Base-by-base conservation (phyloP, 2,113 vertebrate species). In the Scophthalmus maximus region DNA sequence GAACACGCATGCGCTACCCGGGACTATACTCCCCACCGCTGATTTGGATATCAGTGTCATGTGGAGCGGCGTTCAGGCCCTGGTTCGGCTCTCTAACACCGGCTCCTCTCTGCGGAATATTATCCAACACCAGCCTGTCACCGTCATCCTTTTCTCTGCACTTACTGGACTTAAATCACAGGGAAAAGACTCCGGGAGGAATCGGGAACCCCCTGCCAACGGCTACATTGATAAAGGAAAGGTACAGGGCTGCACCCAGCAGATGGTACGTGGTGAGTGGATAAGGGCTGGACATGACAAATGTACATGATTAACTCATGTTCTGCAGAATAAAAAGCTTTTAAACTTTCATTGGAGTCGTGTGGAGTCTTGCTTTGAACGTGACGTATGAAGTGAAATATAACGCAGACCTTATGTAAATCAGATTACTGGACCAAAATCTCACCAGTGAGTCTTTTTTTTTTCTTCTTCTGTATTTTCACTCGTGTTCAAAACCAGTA, bases 251-350 rank as follows among this genome's bases (percentile, higher is more conserved):
- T 86, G 81, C 84, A 82, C 76, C 82, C 73, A 81, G 87, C 90
- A 92, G 90, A 88, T 90, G 90, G 89, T 90, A 80, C 38, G 76
- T 88, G 89, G 83, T 85, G 71, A 85, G 81, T 80, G 87, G 87
- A 87, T 87, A 81, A 88, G 84, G 73, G 65, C 71, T 79, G 34
- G 73, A 38, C 25, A 55, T 30, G 46, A 58, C 82, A 84, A 83
- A 84, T 87, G 86, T 56, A 64, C 53, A 58, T 68, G 72, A 72
- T 81, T 76, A 75, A 78, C 81, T 60, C 1, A 2, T 23, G 67
- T 63, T 56, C 46, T 79, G 51, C 22, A n/a, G 34, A 68, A 65
- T 73, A 73, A 83, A 81, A 86, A 17, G 32, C 44, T 80, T n/a
- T 79, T 53, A 77, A 82, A 72, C 23, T 17, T 57, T 64, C 18